Base-by-base conservation (phyloP, 1,140 invertebrate genomes). In the Aleiodes sp. region DNA sequence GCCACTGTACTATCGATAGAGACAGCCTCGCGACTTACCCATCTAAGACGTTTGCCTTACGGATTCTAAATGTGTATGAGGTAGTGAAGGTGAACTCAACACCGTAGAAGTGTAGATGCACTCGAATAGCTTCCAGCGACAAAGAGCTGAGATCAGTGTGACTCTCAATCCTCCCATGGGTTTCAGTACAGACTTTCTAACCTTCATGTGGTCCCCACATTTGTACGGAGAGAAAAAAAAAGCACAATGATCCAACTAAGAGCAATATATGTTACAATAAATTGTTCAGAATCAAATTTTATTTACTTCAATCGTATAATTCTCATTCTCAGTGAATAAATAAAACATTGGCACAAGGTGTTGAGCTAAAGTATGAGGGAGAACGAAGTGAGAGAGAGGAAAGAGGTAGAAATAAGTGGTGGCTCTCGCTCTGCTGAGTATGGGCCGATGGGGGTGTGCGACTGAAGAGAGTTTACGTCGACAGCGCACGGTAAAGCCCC, bases 401-500 rank as follows among this genome's bases (percentile, higher is more conserved):
- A n/a, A n/a, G n/a, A n/a, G 46, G 46, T 21, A 21, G 46, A 21
- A 52, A 52, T 52, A 52, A 52, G 46, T 52, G 46, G 46, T 59
- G 28, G 46, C 59, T 31, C 64, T 43, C 16, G 14, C 46, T 31
- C 39, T 33, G 28, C 19, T 39, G 52, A 29, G 16, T 46, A 7
- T 43, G 31, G 73, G 69, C 71, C 72, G 71, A 75, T 57, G 74
- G 78, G 73, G 79, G 78, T 76, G 79, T 77, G 78, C 78, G 79
- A 82, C 81, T 81, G 79, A 81, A 75, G 77, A 82, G 80, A 84
- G 80, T 84, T 84, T 84, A 84, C 82, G 83, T 82, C 80, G 82
- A 84, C 83, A 81, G 82, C 75, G 70, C 75, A 78, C 80, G 77
- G 78, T 84, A 84, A 84, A 84, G 75, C 80, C 78, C 78, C 74